Base-by-base conservation (phyloP, 1,140 invertebrate species). In the Pseudoatta argentina region DNA sequence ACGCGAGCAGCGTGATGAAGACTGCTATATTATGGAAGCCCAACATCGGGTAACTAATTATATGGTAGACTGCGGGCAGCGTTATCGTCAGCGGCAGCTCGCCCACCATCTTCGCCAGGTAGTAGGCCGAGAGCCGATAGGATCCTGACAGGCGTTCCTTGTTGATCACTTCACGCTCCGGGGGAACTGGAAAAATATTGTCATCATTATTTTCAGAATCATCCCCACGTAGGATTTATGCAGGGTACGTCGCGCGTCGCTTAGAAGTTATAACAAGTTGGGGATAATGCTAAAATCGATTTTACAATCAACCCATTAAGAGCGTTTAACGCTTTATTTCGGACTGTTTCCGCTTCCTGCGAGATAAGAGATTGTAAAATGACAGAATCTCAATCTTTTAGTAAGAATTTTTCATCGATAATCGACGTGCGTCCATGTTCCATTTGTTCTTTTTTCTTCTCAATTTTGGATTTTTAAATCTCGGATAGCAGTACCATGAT, bases 61-160 rank as follows among this genome's bases (percentile, higher is more conserved):
- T 94, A 93, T 98, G 97, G 95, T 98, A 98, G 87, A 98, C 96
- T 64, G 97, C 97, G 72, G 98, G 98, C 89, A 98, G 92, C 21
- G 97, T 97, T 82, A 98, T 96, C 8, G 97, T 97, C 85, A 98
- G 92, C 1, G 97, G 97, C 88, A 98, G 93, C 94, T 98, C 98
- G 69, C 98, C 97, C 63, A 97, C 96, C 97, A 98, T 98, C 95
- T 98, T 98, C 67, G 98, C 97, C 90, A 98, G 93, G 94, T 98
- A 98, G 93, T 98, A 98, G 7, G 98, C 97, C 34, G 97, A 98
- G 51, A 98, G 95, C 69, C 98, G 95, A 93, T 98, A 98, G 53
- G 97, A 97, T 44, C 98, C 98, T 21, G 97, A 97, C 86, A 97
- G 95, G 78, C 98, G 94, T 94, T 98, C 98, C 93, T 98, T 98